These are phyloP conservation scores for Hypotaenidia philippensis DNA, from an alignment of 2,797 vertebrate species.

Conservation along the genomic window DNA sequence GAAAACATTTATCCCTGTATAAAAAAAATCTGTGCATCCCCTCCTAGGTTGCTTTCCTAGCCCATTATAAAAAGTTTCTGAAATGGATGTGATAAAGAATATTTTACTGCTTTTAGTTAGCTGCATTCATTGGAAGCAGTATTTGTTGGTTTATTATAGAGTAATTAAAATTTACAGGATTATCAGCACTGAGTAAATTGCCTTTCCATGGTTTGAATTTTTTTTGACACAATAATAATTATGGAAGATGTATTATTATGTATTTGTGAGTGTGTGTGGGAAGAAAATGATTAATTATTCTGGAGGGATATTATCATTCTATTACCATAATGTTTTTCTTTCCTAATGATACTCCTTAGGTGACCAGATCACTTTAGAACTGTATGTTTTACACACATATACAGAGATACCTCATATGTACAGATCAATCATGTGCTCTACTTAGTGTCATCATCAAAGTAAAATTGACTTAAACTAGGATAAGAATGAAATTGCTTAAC, in stretches of 20 bases:
- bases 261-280: not conserved
- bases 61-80: not conserved
- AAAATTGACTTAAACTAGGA: not conserved
- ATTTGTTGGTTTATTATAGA: not conserved
- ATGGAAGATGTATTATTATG: not conserved
- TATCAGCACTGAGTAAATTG: not conserved
- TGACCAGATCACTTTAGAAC: not conserved
- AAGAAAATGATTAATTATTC: not conserved
- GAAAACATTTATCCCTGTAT: not conserved
- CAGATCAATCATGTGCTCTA: not conserved
- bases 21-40: not conserved
- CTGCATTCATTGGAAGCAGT: not conserved
- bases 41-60: not conserved
- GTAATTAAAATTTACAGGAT: not conserved
- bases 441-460: not conserved
- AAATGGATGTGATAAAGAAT: not conserved
- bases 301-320: not conserved
- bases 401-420: not conserved
- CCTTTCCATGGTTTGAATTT: not conserved
- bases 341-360: not conserved
- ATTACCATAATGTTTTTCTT: not conserved
- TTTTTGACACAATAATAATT: not conserved
- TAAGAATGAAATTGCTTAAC: not conserved
- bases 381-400: not conserved
- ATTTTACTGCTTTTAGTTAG: conserved; percentile 21